A percentile compares a stretch with the other conserved stretches of the same genome.
These are phyloP conservation scores for Pangasius macronema DNA, from an alignment of 2,797 vertebrate genomes.

Conservation along the genomic window DNA sequence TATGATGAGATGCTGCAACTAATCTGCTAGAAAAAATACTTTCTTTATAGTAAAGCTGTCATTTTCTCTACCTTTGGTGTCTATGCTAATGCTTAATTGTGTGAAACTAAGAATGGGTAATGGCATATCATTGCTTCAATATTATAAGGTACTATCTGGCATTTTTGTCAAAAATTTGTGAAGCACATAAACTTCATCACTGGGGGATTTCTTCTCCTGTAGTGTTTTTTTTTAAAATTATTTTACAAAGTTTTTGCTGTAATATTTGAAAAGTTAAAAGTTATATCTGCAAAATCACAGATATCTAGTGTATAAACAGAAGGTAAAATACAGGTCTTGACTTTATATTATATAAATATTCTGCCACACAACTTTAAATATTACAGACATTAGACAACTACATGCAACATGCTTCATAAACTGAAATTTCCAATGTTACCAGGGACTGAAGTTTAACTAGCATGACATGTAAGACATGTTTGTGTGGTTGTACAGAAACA, in stretches of 20 bases:
- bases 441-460: background rate
- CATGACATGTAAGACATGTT: background rate
- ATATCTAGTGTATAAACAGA: background rate
- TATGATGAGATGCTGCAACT: constrained; percentile 78
- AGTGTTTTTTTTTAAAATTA: background rate
- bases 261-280: background rate
- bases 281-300: background rate
- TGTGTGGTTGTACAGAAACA: background rate
- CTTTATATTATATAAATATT: background rate
- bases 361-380: background rate
- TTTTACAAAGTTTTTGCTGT: background rate
- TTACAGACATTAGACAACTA: background rate
- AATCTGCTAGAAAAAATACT: constrained; percentile 74
- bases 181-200: background rate
- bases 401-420: background rate
- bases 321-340: background rate
- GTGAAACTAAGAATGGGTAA: background rate
- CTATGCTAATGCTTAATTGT: constrained; percentile 10
- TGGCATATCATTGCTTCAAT: background rate
- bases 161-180: background rate
- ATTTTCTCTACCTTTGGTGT: constrained; percentile 72
- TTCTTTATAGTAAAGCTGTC: constrained; percentile 83
- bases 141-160: background rate
- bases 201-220: background rate
- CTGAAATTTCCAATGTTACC: background rate